phyloP scores from a whole-genome alignment of 2,888 invertebrate genomes.

The Drosophila anomalipes region DNA sequence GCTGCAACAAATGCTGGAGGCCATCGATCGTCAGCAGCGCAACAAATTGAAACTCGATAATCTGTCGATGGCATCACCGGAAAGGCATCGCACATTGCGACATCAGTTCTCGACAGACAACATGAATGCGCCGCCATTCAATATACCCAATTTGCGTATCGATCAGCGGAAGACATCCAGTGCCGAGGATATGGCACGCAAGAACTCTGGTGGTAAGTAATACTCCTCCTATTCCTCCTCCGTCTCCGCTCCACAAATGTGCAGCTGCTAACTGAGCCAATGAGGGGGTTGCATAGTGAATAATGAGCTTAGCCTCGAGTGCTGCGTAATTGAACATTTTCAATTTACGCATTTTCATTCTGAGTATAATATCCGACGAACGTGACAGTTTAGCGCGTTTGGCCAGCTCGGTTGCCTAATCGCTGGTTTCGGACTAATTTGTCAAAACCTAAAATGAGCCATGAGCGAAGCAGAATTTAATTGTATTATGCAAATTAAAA shows the following conservation, averaged over 20 bases:
- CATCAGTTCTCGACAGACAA: conserved; percentile 95
- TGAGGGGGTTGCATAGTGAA: conserved; percentile 20
- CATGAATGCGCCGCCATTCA: conserved; percentile 93
- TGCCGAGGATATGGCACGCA: conserved; percentile 95
- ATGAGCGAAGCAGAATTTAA: conserved; percentile 55
- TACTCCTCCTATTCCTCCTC: neutral
- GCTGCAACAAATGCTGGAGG: conserved; percentile 96
- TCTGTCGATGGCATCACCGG: conserved; percentile 90
- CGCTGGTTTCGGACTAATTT: conserved; percentile 45
- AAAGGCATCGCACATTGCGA: conserved; percentile 90
- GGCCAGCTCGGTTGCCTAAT: conserved; percentile 31
- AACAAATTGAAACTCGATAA: conserved; percentile 95
- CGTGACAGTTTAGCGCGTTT: conserved; percentile 60
- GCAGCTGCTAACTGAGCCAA: conserved; percentile 1
- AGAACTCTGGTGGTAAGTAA: conserved; percentile 90
- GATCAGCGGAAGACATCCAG: conserved; percentile 95
- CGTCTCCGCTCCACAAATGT: neutral
- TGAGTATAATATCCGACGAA: conserved; percentile 49
- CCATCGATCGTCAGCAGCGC: conserved; percentile 94
- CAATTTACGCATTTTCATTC: conserved; percentile 35
- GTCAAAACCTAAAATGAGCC: conserved; percentile 50
- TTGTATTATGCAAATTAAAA: conserved; percentile 70
- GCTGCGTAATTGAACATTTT: conserved; percentile 48
- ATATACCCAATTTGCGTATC: conserved; percentile 94
- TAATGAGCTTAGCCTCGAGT: conserved; percentile 55